Evolutionary conservation across 1,140 invertebrate species (phyloP), one percentile per base, ranked within the genome.

Genomic region (Drosophila pruinosa): DNA sequence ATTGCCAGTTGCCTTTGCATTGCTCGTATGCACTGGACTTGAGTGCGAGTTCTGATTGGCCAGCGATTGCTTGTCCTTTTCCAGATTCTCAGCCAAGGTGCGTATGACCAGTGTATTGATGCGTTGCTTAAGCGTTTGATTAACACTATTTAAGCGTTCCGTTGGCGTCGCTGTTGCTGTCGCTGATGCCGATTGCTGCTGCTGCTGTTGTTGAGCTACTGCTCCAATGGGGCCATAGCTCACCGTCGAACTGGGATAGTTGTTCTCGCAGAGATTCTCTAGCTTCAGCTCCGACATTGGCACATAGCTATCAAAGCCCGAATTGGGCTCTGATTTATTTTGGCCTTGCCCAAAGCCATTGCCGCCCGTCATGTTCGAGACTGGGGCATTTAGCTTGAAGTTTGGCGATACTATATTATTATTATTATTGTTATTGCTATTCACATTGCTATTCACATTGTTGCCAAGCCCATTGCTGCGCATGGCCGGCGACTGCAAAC

Each of bases 21-120:
- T 92, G 92, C 53, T 57, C 22, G 61, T 43, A n/a, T 92, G 89
- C 91, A 93, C 59, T 90, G 92, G 52, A 93, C 92, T 90, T 24
- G 82, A 69, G 47, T 86, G 88, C 4, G 74, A 57, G 26, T 80
- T 68, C 59, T 80, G 92, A 22, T 92, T 92, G 26, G 94, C 92
- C 57, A 94, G 75, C 70, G 83, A 92, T 70, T 92, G 91, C 36
- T 95, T 94, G 90, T 97, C 97, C 81, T 95, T 94, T 41, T 97
- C 96, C 62, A 96, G 95, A 90, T 98, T 98, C 79, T 98, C 96
- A 17, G 97, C 97, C 31, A 98, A 92, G 34, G 96, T 97, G 89
- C 97, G 97, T 90, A 97, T 95, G 0, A 98, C 95, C 76, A 97
- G 93, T 53, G 94, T 96, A 91, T 97, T 97, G 28, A 98, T 96